Evolutionary conservation across 2,113 vertebrate genomes (phyloP).

Genomic region (Cyanoderma ruficeps): DNA sequence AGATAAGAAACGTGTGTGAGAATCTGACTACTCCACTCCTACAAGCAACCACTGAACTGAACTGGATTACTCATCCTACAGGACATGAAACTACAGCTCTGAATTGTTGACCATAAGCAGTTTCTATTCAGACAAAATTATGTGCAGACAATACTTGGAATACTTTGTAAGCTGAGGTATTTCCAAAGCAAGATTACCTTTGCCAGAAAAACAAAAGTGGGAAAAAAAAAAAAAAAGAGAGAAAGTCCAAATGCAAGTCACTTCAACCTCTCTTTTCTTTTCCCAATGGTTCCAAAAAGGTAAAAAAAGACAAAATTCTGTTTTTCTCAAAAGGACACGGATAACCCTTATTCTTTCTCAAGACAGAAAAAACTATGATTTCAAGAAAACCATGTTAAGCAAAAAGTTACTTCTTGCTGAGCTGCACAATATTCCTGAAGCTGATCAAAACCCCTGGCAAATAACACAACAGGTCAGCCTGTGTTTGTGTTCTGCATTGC

Average conservation of each 20-base stretch:
- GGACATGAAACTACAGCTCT: constrained; percentile 1
- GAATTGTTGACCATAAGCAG: not conserved
- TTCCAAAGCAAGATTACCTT: not conserved
- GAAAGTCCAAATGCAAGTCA: not conserved
- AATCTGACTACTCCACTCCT: not conserved
- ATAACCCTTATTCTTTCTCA: not conserved
- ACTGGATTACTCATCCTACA: constrained; percentile 4
- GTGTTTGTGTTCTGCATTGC: not conserved
- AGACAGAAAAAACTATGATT: not conserved
- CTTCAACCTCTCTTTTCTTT: not conserved
- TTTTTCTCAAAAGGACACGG: not conserved
- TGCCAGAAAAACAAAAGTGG: not conserved
- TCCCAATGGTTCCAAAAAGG: not conserved
- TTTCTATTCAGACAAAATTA: not conserved
- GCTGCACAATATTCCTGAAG: not conserved
- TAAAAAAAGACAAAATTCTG: not conserved
- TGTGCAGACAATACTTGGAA: not conserved
- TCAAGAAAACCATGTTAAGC: not conserved
- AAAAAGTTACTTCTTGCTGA: not conserved
- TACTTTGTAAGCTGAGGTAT: not conserved
- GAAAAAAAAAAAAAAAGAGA: not conserved
- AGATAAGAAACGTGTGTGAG: not conserved
- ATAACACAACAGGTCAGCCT: not conserved
- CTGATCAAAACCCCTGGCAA: not conserved
- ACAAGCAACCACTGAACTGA: not conserved